phyloP scores from a whole-genome alignment of 2,888 invertebrate genomes.

The Cacoxenus indagator region DNA sequence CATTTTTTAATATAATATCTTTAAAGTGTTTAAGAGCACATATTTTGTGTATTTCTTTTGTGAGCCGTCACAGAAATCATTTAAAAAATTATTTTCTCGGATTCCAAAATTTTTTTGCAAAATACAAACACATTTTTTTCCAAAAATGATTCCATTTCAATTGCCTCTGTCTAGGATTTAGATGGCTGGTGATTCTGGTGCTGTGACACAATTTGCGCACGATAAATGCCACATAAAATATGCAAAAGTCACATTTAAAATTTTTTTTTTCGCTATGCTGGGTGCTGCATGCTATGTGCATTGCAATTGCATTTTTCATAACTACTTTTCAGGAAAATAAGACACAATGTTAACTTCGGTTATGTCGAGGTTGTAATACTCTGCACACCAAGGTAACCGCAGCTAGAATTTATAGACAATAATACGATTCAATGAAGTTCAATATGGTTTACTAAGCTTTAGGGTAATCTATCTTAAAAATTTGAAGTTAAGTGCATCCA shows the following conservation, averaged over 20 bases:
- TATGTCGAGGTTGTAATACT: too few relatives aligned
- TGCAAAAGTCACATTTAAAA: slow-evolving; percentile 15
- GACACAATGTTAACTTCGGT: too few relatives aligned
- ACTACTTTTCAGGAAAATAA: slow-evolving; percentile 4
- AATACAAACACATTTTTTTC: background rate
- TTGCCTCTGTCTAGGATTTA: background rate
- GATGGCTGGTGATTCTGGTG: background rate
- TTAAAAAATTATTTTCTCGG: background rate
- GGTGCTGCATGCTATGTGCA: background rate
- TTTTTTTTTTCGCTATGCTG: too few relatives aligned
- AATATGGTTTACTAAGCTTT: too few relatives aligned
- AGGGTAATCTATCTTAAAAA: too few relatives aligned
- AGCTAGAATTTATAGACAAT: too few relatives aligned
- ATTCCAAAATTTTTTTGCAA: background rate
- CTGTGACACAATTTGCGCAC: slow-evolving; percentile 7
- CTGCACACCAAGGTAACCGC: too few relatives aligned
- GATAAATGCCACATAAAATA: slow-evolving; percentile 19
- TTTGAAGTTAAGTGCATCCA: too few relatives aligned
- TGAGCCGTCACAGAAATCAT: background rate
- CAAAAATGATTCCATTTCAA: background rate
- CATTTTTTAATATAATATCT: too few relatives aligned
- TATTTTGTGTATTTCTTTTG: background rate
- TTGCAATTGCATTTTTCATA: slow-evolving; percentile 17
- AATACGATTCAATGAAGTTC: too few relatives aligned
- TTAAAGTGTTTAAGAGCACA: too few relatives aligned